phyloP scores from a whole-genome alignment of 2,797 vertebrate genomes.

The Vespertilio murinus region DNA sequence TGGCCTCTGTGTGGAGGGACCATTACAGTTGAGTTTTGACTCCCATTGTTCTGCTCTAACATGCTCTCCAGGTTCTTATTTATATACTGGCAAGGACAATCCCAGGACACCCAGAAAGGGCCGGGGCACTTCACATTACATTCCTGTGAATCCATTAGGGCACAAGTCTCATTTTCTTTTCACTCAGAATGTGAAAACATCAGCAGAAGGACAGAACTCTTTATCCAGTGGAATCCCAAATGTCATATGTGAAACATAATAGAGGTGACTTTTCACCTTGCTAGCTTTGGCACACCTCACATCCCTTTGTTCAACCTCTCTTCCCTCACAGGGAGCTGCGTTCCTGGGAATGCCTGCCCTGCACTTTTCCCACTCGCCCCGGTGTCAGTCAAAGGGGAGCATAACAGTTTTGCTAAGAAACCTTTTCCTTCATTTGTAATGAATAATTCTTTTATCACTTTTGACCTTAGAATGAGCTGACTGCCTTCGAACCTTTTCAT shows the following conservation, averaged over 20 bases:
- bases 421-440: conserved; percentile 51
- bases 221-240: conserved; percentile 48
- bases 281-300: conserved; percentile 77
- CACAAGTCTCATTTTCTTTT: neutral
- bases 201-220: conserved; percentile 2
- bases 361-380: conserved; percentile 70
- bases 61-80: neutral
- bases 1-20: neutral
- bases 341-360: conserved; percentile 75
- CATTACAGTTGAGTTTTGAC: neutral
- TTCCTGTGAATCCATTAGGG: neutral
- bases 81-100: neutral
- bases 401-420: conserved; percentile 28
- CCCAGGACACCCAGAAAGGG: neutral
- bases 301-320: conserved; percentile 73
- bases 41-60: neutral
- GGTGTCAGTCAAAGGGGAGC: conserved; percentile 6
- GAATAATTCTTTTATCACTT: conserved; percentile 60
- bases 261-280: conserved; percentile 54
- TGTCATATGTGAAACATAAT: conserved; percentile 46
- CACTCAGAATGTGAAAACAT: conserved; percentile 26
- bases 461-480: conserved; percentile 41
- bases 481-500: conserved; percentile 38
- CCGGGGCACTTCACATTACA: neutral
- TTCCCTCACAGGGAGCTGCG: conserved; percentile 60